Evolutionary conservation across 2,888 invertebrate species (phyloP).

Genomic region (Thumatha senex): DNA sequence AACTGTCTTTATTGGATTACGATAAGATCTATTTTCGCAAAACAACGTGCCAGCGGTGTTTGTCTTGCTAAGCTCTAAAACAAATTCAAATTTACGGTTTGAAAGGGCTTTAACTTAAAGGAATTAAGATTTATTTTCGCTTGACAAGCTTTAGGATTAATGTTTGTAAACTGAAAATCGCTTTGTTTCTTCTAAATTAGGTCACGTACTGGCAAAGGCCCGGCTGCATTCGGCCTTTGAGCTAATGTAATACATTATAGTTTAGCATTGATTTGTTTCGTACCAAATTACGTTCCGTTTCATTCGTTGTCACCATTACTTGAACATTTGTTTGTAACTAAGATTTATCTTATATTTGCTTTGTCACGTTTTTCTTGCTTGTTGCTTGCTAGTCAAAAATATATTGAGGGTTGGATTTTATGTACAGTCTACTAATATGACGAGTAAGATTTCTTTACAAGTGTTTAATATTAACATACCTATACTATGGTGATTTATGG

Average conservation of each 20-base stretch:
- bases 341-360: neutral
- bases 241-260: slow-evolving; percentile 57
- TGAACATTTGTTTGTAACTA: slow-evolving; percentile 3
- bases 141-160: slow-evolving; percentile 36
- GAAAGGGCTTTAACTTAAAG: slow-evolving; percentile 36
- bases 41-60: slow-evolving; percentile 29
- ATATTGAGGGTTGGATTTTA: neutral
- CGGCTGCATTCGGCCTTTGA: slow-evolving; percentile 52
- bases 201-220: slow-evolving; percentile 64
- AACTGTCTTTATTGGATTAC: slow-evolving; percentile 24
- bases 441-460: no score
- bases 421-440: no score
- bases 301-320: slow-evolving; percentile 15
- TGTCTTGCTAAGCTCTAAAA: slow-evolving; percentile 42
- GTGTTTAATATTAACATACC: no score
- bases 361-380: neutral
- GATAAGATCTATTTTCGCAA: slow-evolving; percentile 41
- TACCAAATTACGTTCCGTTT: slow-evolving; percentile 29
- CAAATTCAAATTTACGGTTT: slow-evolving; percentile 44
- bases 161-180: slow-evolving; percentile 46
- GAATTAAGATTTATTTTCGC: slow-evolving; percentile 42
- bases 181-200: slow-evolving; percentile 73
- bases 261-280: slow-evolving; percentile 43
- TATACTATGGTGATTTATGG: no score
- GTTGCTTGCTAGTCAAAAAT: neutral